Evolutionary conservation across 30 jellyfish, hydroid and myxozoan genomes (phyloP).

Genomic region (Aurelia sp.): DNA sequence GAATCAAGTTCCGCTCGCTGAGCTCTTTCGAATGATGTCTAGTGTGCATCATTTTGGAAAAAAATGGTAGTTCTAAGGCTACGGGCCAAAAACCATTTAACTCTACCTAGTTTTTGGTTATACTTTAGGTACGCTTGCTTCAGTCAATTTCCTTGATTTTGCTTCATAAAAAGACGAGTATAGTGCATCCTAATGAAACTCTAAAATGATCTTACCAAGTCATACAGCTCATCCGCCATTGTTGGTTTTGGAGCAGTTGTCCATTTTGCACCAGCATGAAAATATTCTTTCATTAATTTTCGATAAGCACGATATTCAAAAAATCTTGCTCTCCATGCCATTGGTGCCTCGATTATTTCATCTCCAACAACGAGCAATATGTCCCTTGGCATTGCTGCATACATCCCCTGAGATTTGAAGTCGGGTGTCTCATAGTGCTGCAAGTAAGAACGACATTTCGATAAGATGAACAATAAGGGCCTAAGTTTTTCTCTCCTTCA

Average conservation of each 20-base stretch:
- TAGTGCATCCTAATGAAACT: no score
- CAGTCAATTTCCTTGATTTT: no score
- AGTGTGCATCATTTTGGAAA: no score
- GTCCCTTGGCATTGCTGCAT: constrained; percentile 96
- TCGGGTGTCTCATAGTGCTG: constrained; percentile 82
- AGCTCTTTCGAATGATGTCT: no score
- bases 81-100: no score
- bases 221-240: constrained; percentile 84
- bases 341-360: constrained; percentile 93
- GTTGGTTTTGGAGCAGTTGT: constrained; percentile 91
- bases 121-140: no score
- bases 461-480: no score
- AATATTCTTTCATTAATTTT: constrained; percentile 75
- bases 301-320: constrained; percentile 91
- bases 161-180: no score
- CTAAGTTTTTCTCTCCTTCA: no score
- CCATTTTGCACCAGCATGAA: constrained; percentile 91
- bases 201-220: constrained; percentile 38
- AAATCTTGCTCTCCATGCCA: constrained; percentile 95
- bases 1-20: no score
- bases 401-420: constrained; percentile 81
- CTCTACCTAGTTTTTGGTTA: no score
- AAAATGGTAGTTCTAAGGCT: no score
- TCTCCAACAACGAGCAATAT: constrained; percentile 79
- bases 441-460: neutral